Evolutionary conservation across 2,797 vertebrate species (phyloP).

Genomic region (Poliocrania exsul): DNA sequence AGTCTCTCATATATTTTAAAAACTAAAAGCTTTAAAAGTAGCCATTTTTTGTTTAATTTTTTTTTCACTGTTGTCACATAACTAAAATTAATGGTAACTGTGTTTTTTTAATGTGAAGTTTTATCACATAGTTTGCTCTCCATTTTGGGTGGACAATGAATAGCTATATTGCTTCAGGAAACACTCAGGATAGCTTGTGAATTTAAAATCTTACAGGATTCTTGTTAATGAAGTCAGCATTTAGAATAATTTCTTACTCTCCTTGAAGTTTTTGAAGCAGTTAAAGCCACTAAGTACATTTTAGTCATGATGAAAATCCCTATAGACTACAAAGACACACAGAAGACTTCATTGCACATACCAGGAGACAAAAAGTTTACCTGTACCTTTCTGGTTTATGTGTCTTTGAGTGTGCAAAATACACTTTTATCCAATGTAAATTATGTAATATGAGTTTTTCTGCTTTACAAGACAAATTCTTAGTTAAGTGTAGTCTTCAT

Average conservation of each 20-base stretch:
- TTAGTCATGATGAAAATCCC: neutral
- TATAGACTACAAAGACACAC: neutral
- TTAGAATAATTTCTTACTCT: neutral
- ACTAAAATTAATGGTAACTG: neutral
- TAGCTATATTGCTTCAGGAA: neutral
- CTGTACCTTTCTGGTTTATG: neutral
- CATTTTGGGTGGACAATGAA: neutral
- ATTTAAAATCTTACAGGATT: neutral
- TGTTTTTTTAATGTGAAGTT: neutral
- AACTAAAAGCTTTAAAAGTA: neutral
- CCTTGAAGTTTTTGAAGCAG: neutral
- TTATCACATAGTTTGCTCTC: neutral
- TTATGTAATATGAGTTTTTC: neutral
- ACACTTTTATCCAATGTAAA: neutral
- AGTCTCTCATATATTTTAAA: neutral
- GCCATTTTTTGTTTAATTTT: neutral
- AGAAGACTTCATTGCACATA: neutral
- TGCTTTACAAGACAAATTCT: neutral
- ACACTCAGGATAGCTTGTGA: neutral
- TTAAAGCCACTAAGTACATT: neutral
- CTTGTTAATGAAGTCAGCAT: neutral
- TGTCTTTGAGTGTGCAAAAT: neutral
- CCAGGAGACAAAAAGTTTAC: neutral
- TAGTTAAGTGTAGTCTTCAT: neutral
- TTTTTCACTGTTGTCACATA: neutral